Base-by-base conservation (phyloP, 2,113 vertebrate species). In the Oxyura jamaicensis region DNA sequence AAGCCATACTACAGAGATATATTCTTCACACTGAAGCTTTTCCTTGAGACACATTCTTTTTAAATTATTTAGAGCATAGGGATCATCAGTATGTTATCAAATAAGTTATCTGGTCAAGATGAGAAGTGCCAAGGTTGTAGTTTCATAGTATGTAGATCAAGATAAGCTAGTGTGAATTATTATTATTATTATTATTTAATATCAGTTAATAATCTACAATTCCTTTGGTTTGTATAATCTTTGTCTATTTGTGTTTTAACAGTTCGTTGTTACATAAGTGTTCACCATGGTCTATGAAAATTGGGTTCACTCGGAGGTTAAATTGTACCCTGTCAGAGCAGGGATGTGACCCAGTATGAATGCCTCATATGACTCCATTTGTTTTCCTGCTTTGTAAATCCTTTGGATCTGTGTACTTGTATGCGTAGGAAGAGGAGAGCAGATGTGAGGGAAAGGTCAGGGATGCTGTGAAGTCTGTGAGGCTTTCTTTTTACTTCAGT, bases 401-500 rank as follows among this genome's bases (percentile, higher is more conserved):
- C 23, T 74, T 76, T 86, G 83, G 46, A 86, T 95, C 72, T 52
- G 79, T 50, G 11, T 78, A 63, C 20, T 5, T 16, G 76, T 69
- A 16, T 67, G 88, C 8, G 62, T 90, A 59, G 92, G 92, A 91
- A 69, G 91, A 83, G 62, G n/a, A 85, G 36, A 86, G 53, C 90
- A 96, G 87, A 88, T 96, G 88, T 95, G 91, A 96, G 56, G 75
- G 73, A 93, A 96, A 95, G 95, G 93, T 93, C 93, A 96, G 92
- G 92, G 90, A 93, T 88, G 72, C 79, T 96, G 90, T 56, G 48
- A 84, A 81, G 58, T 50, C 76, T 75, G 66, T 21, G 53, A 94
- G 69, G 79, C 83, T 94, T 94, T 93, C 56, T 65, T 84, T 88
- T 78, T 52, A 29, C 48, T 75, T 91, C 42, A 22, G 6, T 29